A percentile compares a stretch with the other conserved stretches of the same genome.
Evolutionary conservation across 37 sponge, comb jelly and placozoan species (phyloP).

Genomic region (Spongilla lacustris): DNA sequence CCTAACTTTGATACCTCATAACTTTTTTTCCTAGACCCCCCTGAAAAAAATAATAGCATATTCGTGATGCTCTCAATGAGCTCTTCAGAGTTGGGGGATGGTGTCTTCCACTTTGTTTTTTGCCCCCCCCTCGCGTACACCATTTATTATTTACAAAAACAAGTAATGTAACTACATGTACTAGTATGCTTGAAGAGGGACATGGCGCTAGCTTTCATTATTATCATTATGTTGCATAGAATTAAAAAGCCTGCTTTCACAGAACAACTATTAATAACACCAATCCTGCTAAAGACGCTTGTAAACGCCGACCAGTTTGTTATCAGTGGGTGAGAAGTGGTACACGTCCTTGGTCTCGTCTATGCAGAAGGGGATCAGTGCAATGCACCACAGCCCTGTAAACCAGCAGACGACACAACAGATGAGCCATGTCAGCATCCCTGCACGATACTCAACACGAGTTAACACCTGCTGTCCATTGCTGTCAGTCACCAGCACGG

Average conservation of each 20-base stretch:
- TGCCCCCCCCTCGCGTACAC: no score
- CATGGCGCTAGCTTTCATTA: no score
- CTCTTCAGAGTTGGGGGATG: no score
- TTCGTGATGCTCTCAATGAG: no score
- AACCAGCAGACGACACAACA: slow-evolving; percentile 8
- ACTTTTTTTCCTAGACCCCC: no score
- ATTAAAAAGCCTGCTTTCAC: neutral
- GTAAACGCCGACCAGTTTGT: slow-evolving; percentile 36
- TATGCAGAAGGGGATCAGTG: slow-evolving; percentile 32
- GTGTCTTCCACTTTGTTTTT: no score
- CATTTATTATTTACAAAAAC: no score
- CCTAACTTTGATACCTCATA: no score
- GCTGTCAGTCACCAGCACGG: slow-evolving; percentile 8
- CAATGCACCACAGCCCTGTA: slow-evolving; percentile 6
- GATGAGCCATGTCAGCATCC: slow-evolving; percentile 15
- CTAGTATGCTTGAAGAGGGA: no score
- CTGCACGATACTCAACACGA: neutral
- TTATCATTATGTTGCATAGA: neutral
- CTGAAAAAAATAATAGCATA: no score
- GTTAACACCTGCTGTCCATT: slow-evolving; percentile 15
- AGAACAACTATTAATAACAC: neutral
- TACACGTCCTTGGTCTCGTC: slow-evolving; percentile 22
- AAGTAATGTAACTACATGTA: no score
- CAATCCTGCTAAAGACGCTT: neutral
- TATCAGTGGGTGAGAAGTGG: slow-evolving; percentile 37